phyloP scores from a whole-genome alignment of 2,888 invertebrate species.

The Yponomeuta plumbellus region DNA sequence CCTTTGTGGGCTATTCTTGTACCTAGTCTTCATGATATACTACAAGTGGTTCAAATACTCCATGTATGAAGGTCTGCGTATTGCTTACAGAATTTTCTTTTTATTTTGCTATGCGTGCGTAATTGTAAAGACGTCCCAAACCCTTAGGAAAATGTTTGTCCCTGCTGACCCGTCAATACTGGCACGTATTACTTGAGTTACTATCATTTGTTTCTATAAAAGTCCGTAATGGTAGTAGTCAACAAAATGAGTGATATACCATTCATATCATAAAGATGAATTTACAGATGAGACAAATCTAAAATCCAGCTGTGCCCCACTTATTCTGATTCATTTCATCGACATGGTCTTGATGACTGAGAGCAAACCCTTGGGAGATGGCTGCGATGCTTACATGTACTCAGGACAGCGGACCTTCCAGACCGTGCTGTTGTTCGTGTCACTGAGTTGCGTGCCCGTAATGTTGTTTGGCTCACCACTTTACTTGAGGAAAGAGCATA shows the following conservation, averaged over 20 bases:
- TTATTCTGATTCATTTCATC: constrained; percentile 85
- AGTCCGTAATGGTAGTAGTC: too few species aligned
- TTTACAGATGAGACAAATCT: constrained; percentile 34
- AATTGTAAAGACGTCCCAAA: too few species aligned
- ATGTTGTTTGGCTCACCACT: constrained; percentile 84
- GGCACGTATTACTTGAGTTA: too few species aligned
- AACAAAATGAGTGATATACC: too few species aligned
- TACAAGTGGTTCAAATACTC: constrained; percentile 88
- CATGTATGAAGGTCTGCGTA: constrained; percentile 5
- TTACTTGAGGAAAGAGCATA: background rate
- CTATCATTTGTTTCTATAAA: too few species aligned
- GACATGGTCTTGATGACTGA: constrained; percentile 81
- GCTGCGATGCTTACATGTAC: constrained; percentile 78
- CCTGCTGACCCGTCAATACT: too few species aligned
- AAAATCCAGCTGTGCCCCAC: constrained; percentile 80
- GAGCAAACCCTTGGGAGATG: constrained; percentile 34
- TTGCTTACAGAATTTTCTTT: background rate
- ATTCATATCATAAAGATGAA: too few species aligned
- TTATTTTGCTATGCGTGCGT: too few species aligned
- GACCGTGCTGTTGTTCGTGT: constrained; percentile 70
- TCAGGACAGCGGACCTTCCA: constrained; percentile 73
- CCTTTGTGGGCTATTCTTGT: constrained; percentile 88
- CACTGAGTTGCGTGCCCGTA: constrained; percentile 81
- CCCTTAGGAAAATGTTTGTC: too few species aligned
- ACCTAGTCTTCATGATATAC: constrained; percentile 90